Conservation (phyloP, 2,113 vertebrate genomes). For the Pogonocichla stellata region DNA sequence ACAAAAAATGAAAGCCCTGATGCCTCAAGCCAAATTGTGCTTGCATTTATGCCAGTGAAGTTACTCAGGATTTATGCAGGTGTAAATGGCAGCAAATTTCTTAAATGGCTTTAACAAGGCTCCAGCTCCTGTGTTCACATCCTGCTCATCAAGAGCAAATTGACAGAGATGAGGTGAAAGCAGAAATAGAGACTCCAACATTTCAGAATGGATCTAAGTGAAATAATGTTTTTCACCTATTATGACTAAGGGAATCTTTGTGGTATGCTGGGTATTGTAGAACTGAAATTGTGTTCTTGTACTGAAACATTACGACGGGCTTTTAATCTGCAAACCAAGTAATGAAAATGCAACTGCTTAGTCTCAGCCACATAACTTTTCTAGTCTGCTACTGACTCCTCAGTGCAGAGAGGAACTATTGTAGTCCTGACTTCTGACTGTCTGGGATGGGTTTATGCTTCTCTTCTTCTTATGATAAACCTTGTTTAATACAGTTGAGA, state of each 20-base stretch:
- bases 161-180: background rate
- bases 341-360: background rate
- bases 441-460: background rate
- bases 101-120: background rate
- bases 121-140: background rate
- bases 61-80: background rate
- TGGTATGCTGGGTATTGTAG: background rate
- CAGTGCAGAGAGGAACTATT: background rate
- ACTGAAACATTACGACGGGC: background rate
- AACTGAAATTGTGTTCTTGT: background rate
- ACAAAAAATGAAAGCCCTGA: background rate
- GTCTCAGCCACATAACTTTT: background rate
- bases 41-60: background rate
- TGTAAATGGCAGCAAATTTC: background rate
- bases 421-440: background rate
- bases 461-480: background rate
- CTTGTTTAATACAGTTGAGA: background rate
- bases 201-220: background rate
- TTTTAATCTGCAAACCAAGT: background rate
- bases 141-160: fast-evolving
- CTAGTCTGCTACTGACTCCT: background rate
- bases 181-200: background rate
- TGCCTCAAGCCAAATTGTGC: background rate
- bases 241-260: background rate
- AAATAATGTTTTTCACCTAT: background rate